Evolutionary conservation across 2,113 vertebrate species (phyloP), one percentile per base, ranked within the genome.

Genomic region (Parus major): DNA sequence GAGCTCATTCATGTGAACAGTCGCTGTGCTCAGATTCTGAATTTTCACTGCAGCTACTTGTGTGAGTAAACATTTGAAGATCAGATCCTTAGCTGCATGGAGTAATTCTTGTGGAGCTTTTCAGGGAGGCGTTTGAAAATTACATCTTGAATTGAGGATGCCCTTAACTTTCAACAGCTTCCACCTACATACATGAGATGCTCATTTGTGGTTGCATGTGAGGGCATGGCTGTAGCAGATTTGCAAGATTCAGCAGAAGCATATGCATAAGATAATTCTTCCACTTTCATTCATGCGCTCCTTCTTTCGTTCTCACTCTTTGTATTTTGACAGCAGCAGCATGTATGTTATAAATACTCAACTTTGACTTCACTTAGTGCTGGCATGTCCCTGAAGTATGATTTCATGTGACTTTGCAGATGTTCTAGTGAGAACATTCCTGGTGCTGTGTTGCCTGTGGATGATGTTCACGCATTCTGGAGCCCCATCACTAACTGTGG

Each of bases 111-210:
- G 22, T 19, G 42, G 46, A 75, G 29, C 73, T 87, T 92, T 91
- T 85, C 47, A 91, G 50, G 63, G 59, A 85, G 68, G n/a, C 10
- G 2, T 92, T 90, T 65, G 71, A 82, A 89, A 73, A 86, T 66
- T 66, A 27, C 42, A 35, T 84, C 59, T 75, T 78, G 55, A 53
- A 47, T 68, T 68, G 66, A 93, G 85, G 59, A 65, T 96, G 76
- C 20, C 52, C 85, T 92, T 80, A 53, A 56, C 93, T 97, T 93
- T 92, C 93, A 92, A 39, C 72, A 81, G 39, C 60, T 94, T 61
- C 82, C 93, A 92, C 85, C 90, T 86, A 96, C 88, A 69, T 92
- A 75, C 28, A 41, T 36, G 78, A 76, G 72, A 78, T 77, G 59
- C 63, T 65, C 76, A 85, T 59, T 88, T 92, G 56, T 81, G 87